Evolutionary conservation across 2,113 vertebrate genomes (phyloP), one percentile per base, ranked within the genome.

Genomic region (Cavia porcellus): DNA sequence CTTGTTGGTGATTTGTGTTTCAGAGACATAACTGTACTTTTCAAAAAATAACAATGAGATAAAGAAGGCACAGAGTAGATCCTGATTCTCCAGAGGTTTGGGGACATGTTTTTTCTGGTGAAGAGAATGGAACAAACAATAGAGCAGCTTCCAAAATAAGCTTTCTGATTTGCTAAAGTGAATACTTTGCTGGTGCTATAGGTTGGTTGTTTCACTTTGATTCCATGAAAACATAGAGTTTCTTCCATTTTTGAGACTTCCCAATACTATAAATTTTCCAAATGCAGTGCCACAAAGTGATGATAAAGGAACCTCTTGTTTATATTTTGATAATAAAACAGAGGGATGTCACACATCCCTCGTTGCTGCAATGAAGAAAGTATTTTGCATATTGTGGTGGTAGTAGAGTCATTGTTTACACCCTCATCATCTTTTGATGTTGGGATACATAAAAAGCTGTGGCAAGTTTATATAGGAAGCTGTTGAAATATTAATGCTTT

Each of bases 1-100:
- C 35, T 94, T 81, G 15, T 47, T 94, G 38, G 38, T 62, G 50
- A 81, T 93, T 95, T 96, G 38, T 52, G 95, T 89, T 87, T 83
- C 81, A 59, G 52, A 94, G 61, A 9, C 13, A 96, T 92, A 82
- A 61, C 45, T 55, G 24, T 79, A n/a, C 22, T 35, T 96, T 96
- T 88, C 88, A 79, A 59, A 84, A 59, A 42, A 25, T 61, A 88
- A 68, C 10, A 83, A 86, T 30, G 12, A 86, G 35, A 5, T 19
- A 13, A 88, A 59, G 9, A 61, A 7, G 45, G 3, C 74, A 68
- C 25, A 77, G 3, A 77, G 15, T 35, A 86, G 19, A 55, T 1
- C 13, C 83, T 38, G 32, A 12, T 45, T 57, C 11, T 42, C 83
- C 32, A 62, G 0, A 22, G 10, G 50, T 38, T 42, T 72, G 79